phyloP scores from a whole-genome alignment of 2,888 invertebrate genomes.

The Tryphoninae sp. region DNA sequence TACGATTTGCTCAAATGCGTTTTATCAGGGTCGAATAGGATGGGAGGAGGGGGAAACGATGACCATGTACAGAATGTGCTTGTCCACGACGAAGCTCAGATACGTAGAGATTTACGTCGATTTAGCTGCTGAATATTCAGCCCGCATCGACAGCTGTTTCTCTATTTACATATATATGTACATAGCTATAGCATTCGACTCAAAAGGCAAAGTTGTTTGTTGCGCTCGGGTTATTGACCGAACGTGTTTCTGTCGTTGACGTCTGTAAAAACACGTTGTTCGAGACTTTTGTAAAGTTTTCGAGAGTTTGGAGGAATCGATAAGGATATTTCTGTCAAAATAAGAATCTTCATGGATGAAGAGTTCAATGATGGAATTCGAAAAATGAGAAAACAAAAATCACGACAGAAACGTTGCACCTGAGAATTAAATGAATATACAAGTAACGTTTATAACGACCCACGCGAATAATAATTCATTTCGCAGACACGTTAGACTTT shows the following conservation, averaged over 20 bases:
- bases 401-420: background rate
- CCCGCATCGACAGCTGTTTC: background rate
- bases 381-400: too few species aligned
- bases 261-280: background rate
- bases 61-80: constrained; percentile 38
- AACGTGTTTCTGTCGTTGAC: background rate
- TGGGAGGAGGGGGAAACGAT: background rate
- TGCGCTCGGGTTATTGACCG: background rate
- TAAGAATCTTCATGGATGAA: background rate
- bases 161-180: constrained; percentile 10
- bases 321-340: too few species aligned
- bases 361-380: background rate
- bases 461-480: constrained; percentile 49
- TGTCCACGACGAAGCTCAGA: constrained; percentile 22
- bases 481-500: constrained; percentile 42
- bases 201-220: background rate
- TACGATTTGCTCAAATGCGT: constrained; percentile 40
- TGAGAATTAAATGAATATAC: background rate
- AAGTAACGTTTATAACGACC: background rate
- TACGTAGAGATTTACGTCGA: constrained; percentile 5
- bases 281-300: background rate
- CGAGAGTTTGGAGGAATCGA: too few species aligned
- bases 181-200: background rate
- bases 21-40: constrained; percentile 2
- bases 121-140: constrained; percentile 5